A percentile compares a stretch with the other conserved stretches of the same genome.
phyloP scores from a whole-genome alignment of 2,888 invertebrate species.

The Drosophila barbarae region DNA sequence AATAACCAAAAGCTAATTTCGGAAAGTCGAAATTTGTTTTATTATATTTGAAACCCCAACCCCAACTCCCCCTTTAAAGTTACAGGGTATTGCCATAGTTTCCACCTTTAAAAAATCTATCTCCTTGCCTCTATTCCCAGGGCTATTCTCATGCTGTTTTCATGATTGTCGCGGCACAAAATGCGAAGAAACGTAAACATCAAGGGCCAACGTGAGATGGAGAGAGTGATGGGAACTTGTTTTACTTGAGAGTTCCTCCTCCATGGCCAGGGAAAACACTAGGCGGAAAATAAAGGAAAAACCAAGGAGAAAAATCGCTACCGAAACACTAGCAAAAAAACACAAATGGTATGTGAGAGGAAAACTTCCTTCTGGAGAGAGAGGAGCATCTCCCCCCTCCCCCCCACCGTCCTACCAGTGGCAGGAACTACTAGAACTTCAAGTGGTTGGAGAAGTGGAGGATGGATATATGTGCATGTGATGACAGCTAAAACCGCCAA shows the following conservation, averaged over 20 bases:
- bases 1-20: too few relatives aligned
- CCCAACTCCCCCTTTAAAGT: neutral
- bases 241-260: slow-evolving; percentile 26
- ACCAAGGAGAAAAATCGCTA: slow-evolving; percentile 8
- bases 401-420: neutral
- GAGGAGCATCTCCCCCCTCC: too few relatives aligned
- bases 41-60: too few relatives aligned
- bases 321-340: neutral
- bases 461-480: slow-evolving; percentile 23
- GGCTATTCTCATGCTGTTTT: slow-evolving; percentile 11
- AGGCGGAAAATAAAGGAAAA: slow-evolving; percentile 1
- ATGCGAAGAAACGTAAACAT: slow-evolving; percentile 11
- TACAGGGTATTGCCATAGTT: neutral
- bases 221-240: slow-evolving; percentile 24
- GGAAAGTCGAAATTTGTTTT: too few relatives aligned
- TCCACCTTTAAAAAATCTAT: neutral
- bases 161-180: slow-evolving; percentile 29
- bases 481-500: slow-evolving; percentile 64
- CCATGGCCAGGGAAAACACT: slow-evolving; percentile 17
- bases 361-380: neutral
- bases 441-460: neutral
- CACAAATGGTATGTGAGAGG: slow-evolving; percentile 2
- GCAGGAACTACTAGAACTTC: slow-evolving; percentile 18
- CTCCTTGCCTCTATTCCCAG: neutral
- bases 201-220: slow-evolving; percentile 10